Percentiles rank a stretch among this genome's conserved stretches.
Evolutionary conservation across 1,140 invertebrate genomes (phyloP).

Genomic region (Maniola jurtina): DNA sequence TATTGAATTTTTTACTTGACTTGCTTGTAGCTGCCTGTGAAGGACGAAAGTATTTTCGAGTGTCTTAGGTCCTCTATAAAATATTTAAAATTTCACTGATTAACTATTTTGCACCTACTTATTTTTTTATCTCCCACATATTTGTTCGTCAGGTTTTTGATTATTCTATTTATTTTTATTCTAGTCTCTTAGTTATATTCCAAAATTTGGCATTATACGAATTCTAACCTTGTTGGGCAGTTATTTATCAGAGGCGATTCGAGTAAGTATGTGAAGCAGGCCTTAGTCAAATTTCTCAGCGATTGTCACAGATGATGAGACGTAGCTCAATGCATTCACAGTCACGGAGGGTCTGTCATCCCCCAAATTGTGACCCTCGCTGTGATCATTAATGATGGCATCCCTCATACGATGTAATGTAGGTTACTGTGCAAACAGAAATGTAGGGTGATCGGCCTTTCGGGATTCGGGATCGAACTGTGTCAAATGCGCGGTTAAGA

Average conservation of each 20-base stretch:
- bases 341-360: constrained; percentile 63
- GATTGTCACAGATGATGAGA: constrained; percentile 46
- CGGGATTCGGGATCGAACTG: constrained; percentile 14
- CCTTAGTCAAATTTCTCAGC: constrained; percentile 42
- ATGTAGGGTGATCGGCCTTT: constrained; percentile 48
- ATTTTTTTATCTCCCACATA: too few species aligned
- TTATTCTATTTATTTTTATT: too few species aligned
- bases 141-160: too few species aligned
- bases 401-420: constrained; percentile 70
- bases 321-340: constrained; percentile 61
- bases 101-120: too few species aligned
- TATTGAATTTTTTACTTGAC: too few species aligned
- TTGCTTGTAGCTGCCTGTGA: too few species aligned
- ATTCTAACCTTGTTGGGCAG: too few species aligned
- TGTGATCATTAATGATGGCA: constrained; percentile 69
- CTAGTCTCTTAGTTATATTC: too few species aligned
- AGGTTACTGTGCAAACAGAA: constrained; percentile 75
- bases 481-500: constrained; percentile 5
- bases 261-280: constrained; percentile 33
- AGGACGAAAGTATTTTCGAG: too few species aligned
- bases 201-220: too few species aligned
- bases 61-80: too few species aligned
- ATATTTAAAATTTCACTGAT: too few species aligned
- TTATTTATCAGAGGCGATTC: background rate
- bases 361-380: constrained; percentile 61